A percentile compares a stretch with the other conserved stretches of the same genome.
Conservation (phyloP, 2,113 vertebrate genomes). For the Oryctolagus cuniculus region mOryCun1.1 NC_091442.1:85207501-85208000, state of each 20-base stretch:
- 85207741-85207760: not conserved
- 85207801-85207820: not conserved
- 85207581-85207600: too few species aligned
- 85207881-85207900: not conserved
- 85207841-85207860: not conserved
- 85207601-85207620: too few species aligned
- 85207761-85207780: not conserved
- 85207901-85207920: not conserved
- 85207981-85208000: not conserved
- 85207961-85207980: not conserved
- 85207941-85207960: not conserved
- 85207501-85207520: too few species aligned
- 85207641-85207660: too few species aligned
- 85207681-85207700: too few species aligned
- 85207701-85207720: too few species aligned
- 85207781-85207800: not conserved
- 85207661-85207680: too few species aligned
- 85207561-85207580: too few species aligned
- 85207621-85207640: too few species aligned
- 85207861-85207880: not conserved
- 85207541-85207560: too few species aligned
- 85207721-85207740: too few species aligned
- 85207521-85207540: too few species aligned
- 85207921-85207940: not conserved
- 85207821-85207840: not conserved